Conservation (phyloP, 2,888 invertebrate genomes). For the Agonopterix arenella region DNA sequence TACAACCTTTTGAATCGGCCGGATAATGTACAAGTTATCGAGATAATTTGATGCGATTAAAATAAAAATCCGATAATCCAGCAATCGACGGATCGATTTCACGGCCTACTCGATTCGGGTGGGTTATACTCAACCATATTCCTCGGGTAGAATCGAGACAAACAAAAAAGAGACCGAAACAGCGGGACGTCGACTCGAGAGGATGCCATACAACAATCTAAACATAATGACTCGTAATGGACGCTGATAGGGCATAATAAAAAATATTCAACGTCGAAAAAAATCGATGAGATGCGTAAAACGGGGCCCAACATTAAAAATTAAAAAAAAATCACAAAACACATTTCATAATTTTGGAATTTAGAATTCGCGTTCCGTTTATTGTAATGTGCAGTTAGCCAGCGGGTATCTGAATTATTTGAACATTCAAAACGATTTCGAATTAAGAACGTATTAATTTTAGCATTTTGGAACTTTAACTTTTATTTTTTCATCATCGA, state of each 20-base stretch:
- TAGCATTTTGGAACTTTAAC: conserved; percentile 28
- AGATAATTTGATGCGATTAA: conserved; percentile 30
- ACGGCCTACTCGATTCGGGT: conserved; percentile 14
- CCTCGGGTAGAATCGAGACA: conserved; percentile 19
- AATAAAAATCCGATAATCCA: conserved; percentile 23
- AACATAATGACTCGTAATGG: conserved; percentile 62
- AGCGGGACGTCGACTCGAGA: conserved; percentile 44
- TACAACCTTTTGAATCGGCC: conserved; percentile 15
- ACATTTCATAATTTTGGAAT: conserved; percentile 7
- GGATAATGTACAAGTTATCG: conserved; percentile 20
- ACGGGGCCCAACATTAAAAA: conserved; percentile 18
- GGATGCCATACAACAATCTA: conserved; percentile 52
- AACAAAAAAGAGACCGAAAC: conserved; percentile 30
- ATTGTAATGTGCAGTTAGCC: conserved; percentile 31
- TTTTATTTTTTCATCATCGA: conserved; percentile 21
- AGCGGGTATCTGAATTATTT: conserved; percentile 29
- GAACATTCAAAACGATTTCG: conserved; percentile 39
- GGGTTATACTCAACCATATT: conserved; percentile 21
- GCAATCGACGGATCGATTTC: conserved; percentile 13
- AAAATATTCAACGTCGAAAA: conserved; percentile 23
- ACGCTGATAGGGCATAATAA: conserved; percentile 46
- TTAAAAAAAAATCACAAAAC: conserved; percentile 3
- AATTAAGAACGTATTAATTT: conserved; percentile 54
- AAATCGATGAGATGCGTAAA: conserved; percentile 24
- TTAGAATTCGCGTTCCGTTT: conserved; percentile 39